Evolutionary conservation across 2,113 vertebrate genomes (phyloP).

Genomic region (Malaclemys terrapin): DNA sequence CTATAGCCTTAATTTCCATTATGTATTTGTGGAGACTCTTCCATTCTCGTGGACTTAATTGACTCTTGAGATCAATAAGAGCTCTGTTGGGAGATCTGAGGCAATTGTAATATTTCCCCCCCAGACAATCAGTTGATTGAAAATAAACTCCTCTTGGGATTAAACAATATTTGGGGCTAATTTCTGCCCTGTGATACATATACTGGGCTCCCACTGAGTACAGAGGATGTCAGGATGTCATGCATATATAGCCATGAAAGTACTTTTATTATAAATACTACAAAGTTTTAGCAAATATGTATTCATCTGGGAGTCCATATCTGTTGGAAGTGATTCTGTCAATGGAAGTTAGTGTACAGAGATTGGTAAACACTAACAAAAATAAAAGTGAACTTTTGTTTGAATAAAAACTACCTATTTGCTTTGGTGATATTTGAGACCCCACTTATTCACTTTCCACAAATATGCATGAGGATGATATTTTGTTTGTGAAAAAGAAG

Average conservation of each 20-base stretch:
- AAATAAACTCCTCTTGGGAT: background rate
- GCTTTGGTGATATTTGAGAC: slow-evolving; percentile 62
- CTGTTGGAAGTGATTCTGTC: slow-evolving; percentile 32
- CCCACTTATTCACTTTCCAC: slow-evolving; percentile 63
- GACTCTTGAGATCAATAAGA: background rate
- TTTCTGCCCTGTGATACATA: background rate
- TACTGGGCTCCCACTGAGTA: background rate
- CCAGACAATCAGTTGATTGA: background rate
- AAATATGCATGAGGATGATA: slow-evolving; percentile 66
- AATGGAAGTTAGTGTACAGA: slow-evolving; percentile 46
- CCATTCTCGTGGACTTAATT: background rate
- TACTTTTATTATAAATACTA: slow-evolving; percentile 6
- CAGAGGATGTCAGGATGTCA: background rate
- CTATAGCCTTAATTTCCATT: background rate
- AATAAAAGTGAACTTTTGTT: slow-evolving; percentile 45
- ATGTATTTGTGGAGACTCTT: background rate
- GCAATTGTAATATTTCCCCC: background rate
- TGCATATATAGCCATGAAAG: background rate
- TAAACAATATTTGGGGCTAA: background rate
- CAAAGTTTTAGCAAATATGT: slow-evolving; percentile 32
- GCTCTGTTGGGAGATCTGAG: background rate
- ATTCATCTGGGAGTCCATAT: slow-evolving; percentile 41
- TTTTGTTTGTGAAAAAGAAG: slow-evolving; percentile 46
- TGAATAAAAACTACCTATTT: slow-evolving; percentile 57
- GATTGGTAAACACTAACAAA: slow-evolving; percentile 26